Conservation (phyloP, 2,888 invertebrate species). For the Caenorhabditis sp. region DNA sequence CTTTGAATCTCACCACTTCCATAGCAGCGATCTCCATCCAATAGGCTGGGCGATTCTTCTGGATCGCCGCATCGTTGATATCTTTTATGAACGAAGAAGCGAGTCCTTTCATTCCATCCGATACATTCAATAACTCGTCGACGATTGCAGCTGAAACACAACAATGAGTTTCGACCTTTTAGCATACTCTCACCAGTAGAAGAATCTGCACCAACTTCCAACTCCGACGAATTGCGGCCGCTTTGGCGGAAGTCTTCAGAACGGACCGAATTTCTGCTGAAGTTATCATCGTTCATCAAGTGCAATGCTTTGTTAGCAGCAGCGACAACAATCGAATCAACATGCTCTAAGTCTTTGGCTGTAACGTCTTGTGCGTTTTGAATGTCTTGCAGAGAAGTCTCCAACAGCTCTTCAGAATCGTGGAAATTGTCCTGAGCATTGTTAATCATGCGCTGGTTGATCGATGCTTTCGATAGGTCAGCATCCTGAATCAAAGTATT, state of each 20-base stretch:
- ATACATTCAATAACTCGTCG: constrained; percentile 27
- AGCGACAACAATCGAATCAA: not conserved
- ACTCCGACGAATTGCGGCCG: not conserved
- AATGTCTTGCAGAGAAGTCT: not conserved
- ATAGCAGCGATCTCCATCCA: constrained; percentile 11
- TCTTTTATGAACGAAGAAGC: not conserved
- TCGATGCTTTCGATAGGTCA: constrained; percentile 1
- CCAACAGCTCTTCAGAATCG: not conserved
- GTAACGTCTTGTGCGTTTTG: not conserved
- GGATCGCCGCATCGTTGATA: constrained; percentile 1
- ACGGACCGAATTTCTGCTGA: constrained; percentile 5
- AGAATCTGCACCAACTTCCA: not conserved
- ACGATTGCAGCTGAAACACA: not conserved
- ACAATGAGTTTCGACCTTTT: not conserved
- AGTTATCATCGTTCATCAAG: not conserved
- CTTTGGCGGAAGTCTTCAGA: not conserved
- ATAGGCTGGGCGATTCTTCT: constrained; percentile 9
- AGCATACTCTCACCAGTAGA: not conserved
- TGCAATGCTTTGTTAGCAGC: not conserved
- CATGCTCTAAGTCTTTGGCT: not conserved
- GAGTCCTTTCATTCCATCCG: constrained; percentile 26
- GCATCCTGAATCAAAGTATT: constrained; percentile 1
- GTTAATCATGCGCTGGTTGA: constrained; percentile 1
- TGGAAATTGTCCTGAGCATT: constrained; percentile 8
- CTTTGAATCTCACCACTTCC: constrained; percentile 19